Base-by-base conservation (phyloP, 2,888 invertebrate species). In the Venustoraphidia nigricollis region DNA sequence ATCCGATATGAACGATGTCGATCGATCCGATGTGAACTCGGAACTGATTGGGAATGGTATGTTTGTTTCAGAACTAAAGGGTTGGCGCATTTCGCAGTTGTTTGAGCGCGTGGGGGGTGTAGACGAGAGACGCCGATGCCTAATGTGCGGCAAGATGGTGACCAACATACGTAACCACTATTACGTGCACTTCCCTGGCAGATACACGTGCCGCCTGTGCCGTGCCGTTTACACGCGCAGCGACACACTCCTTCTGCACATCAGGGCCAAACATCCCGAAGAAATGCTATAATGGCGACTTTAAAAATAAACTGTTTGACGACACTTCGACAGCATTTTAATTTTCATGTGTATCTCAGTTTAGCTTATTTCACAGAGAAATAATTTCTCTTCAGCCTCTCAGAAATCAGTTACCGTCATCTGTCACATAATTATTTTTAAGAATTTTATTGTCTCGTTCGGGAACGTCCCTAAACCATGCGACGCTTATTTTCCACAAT, bases 131-230 rank as follows among this genome's bases (percentile, higher is more conserved):
- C 66, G 72, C 60, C 65, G 73, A 57, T 75, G 75, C 64, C 70
- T 72, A 56, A 65, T 75, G 60, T 76, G 75, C 65, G 75, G 75
- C 58, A 76, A 75, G 67, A 70, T 75, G 59, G 75, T 76, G 56
- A 73, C 74, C 66, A 75, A 76, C 64, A 73, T 74, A 52, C 68
- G 75, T 57, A 75, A 75, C 64, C 75, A 75, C 62, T 75, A 75
- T 65, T 74, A 75, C 62, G 75, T 75, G 55, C 75, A 75, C 62
- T 75, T 73, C 59, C 75, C 75, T 54, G 75, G 75, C 54, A 72
- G 73, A 58, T 75, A 74, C 59, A 69, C 73, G 56, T 75, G 75
- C 62, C 62, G 69, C 53, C 68, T 72, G 59, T 75, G 75, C 62
- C 73, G 73, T 50, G 73, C 74, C 51, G 73, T 74, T 54, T 75